Percentiles rank a stretch among this genome's conserved stretches.
Evolutionary conservation across 1,140 invertebrate species (phyloP).

Genomic region (Xylocopa sonorina): DNA sequence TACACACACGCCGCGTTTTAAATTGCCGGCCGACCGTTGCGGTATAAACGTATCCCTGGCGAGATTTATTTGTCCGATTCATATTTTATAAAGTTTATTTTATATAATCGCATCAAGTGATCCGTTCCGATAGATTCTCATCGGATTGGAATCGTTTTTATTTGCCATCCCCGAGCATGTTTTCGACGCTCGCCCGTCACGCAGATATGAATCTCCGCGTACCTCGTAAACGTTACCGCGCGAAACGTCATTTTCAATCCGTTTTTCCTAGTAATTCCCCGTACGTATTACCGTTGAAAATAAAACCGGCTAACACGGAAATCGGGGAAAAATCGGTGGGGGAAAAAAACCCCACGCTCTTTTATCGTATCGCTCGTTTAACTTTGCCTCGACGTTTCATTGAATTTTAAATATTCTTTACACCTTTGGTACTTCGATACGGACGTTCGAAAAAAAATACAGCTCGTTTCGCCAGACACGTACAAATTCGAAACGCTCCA

Average conservation of each 20-base stretch:
- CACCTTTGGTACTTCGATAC: too few species aligned
- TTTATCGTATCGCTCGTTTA: too few species aligned
- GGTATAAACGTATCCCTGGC: neutral
- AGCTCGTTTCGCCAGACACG: too few species aligned
- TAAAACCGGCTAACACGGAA: neutral
- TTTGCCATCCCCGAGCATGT: constrained; percentile 51
- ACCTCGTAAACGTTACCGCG: constrained; percentile 13
- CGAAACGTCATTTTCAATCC: constrained; percentile 31
- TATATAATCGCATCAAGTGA: constrained; percentile 56
- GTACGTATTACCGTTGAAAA: neutral
- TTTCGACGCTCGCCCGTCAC: constrained; percentile 3
- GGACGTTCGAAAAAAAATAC: too few species aligned
- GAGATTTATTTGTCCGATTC: constrained; percentile 25
- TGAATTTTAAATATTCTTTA: too few species aligned
- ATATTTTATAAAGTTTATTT: constrained; percentile 45
- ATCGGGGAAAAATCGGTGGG: neutral
- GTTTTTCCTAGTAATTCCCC: neutral
- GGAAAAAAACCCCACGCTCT: neutral
- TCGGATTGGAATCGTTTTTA: constrained; percentile 64
- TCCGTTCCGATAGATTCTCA: constrained; percentile 71
- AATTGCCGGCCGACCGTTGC: constrained; percentile 16
- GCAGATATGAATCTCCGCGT: constrained; percentile 13
- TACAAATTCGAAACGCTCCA: too few species aligned
- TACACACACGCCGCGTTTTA: neutral
- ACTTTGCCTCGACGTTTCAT: too few species aligned